Conservation (phyloP, 2,113 vertebrate genomes). For the Catharus minimus region DNA sequence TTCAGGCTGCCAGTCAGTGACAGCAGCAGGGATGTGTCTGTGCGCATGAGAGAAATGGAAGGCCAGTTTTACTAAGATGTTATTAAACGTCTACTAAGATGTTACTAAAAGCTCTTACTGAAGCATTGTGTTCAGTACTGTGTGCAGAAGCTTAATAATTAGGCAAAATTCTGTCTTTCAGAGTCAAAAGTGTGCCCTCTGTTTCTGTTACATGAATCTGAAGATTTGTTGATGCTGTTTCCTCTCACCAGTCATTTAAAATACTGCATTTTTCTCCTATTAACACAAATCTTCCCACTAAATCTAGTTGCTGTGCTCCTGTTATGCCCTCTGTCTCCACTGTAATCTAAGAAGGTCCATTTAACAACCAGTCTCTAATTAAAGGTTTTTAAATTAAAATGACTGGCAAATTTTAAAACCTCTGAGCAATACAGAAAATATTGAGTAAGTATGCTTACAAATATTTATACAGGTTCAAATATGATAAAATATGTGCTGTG, state of each 20-base stretch:
- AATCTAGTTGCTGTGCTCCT: constrained; percentile 7
- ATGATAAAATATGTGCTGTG: constrained; percentile 39
- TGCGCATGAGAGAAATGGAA: background rate
- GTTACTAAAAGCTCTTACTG: constrained; percentile 47
- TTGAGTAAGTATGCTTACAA: constrained; percentile 49
- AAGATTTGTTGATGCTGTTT: constrained; percentile 37
- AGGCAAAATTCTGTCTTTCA: constrained; percentile 46
- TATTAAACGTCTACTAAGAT: constrained; percentile 51
- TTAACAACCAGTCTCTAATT: constrained; percentile 50
- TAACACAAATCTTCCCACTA: background rate
- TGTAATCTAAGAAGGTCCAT: background rate
- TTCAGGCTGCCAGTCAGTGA: constrained; percentile 38
- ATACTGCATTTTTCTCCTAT: constrained; percentile 3
- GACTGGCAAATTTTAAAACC: constrained; percentile 24
- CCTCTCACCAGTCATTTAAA: background rate
- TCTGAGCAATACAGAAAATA: constrained; percentile 36
- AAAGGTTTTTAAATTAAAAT: constrained; percentile 43
- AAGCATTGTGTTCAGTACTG: constrained; percentile 22
- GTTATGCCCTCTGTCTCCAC: constrained; percentile 2
- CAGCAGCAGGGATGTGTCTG: background rate
- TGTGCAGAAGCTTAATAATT: constrained; percentile 55
- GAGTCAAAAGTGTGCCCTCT: constrained; percentile 11
- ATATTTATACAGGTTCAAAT: constrained; percentile 42
- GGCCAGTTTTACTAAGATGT: constrained; percentile 44
- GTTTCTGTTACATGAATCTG: constrained; percentile 34